phyloP scores from a whole-genome alignment of 2,113 vertebrate species.

The Campylorhamphus procurvoides region DNA sequence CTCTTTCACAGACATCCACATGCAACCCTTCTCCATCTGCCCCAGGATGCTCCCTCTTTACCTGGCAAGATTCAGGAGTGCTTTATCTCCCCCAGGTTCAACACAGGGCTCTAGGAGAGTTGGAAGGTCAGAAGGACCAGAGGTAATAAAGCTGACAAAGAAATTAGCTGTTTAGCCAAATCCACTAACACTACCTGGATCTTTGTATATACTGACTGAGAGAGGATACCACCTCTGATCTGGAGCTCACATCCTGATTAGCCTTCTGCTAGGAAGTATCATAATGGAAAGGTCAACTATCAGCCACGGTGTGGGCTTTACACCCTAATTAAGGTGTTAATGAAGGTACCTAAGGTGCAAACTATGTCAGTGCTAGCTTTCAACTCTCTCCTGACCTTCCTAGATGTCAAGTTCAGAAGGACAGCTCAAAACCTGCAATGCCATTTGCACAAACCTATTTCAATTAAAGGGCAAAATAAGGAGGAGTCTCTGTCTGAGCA shows the following conservation, averaged over 20 bases:
- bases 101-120: neutral
- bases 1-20: neutral
- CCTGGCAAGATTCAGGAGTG: neutral
- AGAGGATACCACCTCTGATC: neutral
- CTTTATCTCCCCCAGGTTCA: neutral
- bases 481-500: neutral
- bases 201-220: neutral
- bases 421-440: neutral
- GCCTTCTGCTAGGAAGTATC: neutral
- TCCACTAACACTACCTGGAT: neutral
- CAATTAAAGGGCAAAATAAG: neutral
- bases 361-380: neutral
- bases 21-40: accelerated
- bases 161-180: neutral
- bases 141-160: neutral
- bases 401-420: neutral
- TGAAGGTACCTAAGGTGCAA: neutral
- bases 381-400: neutral
- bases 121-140: neutral
- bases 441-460: neutral
- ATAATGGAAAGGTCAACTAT: neutral
- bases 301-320: neutral
- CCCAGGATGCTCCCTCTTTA: neutral
- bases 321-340: neutral
- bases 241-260: neutral